phyloP scores from a whole-genome alignment of 2,113 vertebrate species.

The Stigmatopora argus region DNA sequence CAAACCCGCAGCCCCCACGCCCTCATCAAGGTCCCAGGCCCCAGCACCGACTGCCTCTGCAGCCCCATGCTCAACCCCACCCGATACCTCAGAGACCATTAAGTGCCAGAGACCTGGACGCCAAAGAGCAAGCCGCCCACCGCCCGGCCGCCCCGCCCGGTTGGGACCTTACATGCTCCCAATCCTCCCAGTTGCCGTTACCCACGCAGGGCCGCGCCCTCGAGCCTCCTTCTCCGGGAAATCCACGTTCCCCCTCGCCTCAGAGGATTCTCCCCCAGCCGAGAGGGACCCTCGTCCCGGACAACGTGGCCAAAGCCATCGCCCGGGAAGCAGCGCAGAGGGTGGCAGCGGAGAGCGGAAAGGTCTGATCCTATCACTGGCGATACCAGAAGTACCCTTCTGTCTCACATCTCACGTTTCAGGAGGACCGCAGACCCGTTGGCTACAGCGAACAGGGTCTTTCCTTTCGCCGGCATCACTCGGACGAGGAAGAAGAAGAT shows the following conservation, averaged over 20 bases:
- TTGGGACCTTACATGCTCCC: constrained; percentile 60
- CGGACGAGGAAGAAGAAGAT: constrained; percentile 84
- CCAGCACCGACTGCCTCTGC: constrained; percentile 65
- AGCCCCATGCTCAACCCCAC: constrained; percentile 62
- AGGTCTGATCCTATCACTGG: constrained; percentile 69
- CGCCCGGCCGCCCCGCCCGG: constrained; percentile 49
- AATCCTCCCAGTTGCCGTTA: constrained; percentile 56
- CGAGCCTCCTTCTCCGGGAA: constrained; percentile 72
- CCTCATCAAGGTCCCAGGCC: constrained; percentile 59
- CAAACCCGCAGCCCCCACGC: constrained; percentile 70
- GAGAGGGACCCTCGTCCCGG: constrained; percentile 80
- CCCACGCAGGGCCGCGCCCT: constrained; percentile 74
- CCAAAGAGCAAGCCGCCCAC: constrained; percentile 82
- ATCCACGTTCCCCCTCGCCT: constrained; percentile 84
- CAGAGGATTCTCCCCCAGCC: constrained; percentile 94
- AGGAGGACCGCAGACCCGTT: constrained; percentile 79
- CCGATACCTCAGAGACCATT: constrained; percentile 81
- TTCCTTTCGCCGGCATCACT: constrained; percentile 71
- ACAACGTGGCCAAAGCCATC: constrained; percentile 89
- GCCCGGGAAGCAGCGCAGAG: constrained; percentile 89
- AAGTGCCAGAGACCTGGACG: constrained; percentile 85
- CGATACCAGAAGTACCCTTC: background rate
- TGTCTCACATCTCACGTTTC: constrained; percentile 1
- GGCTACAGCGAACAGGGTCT: constrained; percentile 66
- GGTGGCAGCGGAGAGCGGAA: constrained; percentile 80